Evolutionary conservation across 2,113 vertebrate genomes (phyloP), one percentile per base, ranked within the genome.

Genomic region (Carassius auratus): DNA sequence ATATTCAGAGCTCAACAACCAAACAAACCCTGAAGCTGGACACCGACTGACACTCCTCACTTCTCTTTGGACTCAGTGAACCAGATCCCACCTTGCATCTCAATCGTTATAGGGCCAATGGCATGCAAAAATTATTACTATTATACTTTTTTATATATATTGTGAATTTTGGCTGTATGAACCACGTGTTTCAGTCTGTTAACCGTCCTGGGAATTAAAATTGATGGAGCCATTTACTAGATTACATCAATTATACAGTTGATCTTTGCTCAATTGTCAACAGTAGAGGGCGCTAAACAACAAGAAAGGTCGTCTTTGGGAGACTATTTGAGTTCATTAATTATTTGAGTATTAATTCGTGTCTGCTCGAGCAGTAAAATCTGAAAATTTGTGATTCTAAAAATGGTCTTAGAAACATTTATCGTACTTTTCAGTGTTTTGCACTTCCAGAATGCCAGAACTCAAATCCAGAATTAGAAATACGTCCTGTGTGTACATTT

Each of bases 31-130:
- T 38, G 55, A 78, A 23, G 55, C 26, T 38, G 42, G 42, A 42
- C 42, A 42, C 7, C 8, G 8, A 45, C 42, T 45, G 78, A 15
- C 77, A 80, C 57, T 62, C 77, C 77, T 80, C 77, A 26, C 59
- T 23, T 17, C 48, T 5, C 13, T 45, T 8, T 8, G 42, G 38
- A 42, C 8, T 8, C 42, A 42, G 42, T 42, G 7, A 1, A 42
- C 3, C n/a, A 68, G 50, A 15, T 52, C 50, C 50, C 13, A 55
- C 52, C 15, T 17, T 0, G 7, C 45, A 1, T 61, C 45, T 33
- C 74, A 19, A 10, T 19, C 6, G 1, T 55, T 9, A 2, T 4
- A 17, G 9, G 30, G 15, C 1, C 33, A 38, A 23, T 9, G 6
- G 30, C 15, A 76, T 21, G 26, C 50, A 19, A 26, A 42, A 42